A percentile compares a stretch with the other conserved stretches of the same genome.
Evolutionary conservation across 1,140 invertebrate genomes (phyloP).

Genomic region (Pachypsylla venusta): DNA sequence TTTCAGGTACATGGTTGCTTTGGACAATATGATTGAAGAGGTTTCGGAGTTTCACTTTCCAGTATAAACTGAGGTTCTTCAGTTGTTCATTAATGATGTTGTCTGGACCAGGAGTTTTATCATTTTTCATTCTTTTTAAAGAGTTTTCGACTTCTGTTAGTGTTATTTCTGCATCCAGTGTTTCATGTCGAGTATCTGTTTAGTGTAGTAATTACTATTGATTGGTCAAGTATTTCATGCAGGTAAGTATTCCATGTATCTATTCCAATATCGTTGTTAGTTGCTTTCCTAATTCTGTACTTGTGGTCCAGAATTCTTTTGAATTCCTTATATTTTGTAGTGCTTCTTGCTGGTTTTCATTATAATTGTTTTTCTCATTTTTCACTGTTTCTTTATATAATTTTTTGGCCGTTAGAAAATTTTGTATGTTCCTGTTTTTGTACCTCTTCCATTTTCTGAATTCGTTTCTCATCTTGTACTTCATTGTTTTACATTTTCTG

Average conservation of each 20-base stretch:
- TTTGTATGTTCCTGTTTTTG: neutral
- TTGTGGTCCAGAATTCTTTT: neutral
- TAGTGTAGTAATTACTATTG: neutral
- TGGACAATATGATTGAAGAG: neutral
- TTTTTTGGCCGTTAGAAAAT: neutral
- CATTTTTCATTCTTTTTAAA: neutral
- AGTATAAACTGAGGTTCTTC: neutral
- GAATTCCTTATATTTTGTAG: neutral
- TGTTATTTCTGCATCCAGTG: neutral
- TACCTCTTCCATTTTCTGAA: neutral
- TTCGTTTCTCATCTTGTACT: neutral
- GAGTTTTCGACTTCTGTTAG: neutral
- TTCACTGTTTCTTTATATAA: neutral
- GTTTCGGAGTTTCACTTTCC: neutral
- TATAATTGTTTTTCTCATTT: neutral
- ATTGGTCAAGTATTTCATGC: neutral
- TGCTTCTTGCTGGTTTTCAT: neutral
- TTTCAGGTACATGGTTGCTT: neutral
- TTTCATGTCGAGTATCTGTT: neutral
- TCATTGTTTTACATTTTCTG: neutral
- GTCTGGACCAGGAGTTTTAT: neutral
- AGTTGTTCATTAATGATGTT: neutral
- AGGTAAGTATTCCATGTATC: neutral
- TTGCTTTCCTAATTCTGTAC: no score
- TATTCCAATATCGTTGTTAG: neutral